phyloP scores from a whole-genome alignment of 2,113 vertebrate genomes.

The Neolamprologus tretocephalus region DNA sequence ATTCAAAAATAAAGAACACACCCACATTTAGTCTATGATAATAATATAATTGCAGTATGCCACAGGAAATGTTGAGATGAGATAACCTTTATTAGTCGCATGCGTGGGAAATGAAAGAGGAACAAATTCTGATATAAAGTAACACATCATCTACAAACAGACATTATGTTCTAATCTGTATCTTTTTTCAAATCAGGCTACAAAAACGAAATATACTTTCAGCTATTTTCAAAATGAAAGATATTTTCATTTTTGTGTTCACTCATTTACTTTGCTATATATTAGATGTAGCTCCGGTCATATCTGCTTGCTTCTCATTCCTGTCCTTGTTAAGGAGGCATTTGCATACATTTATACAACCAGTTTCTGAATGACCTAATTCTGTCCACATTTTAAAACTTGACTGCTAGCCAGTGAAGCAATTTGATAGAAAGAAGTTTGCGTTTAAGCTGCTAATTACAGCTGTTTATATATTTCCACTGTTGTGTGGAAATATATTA shows the following conservation, averaged over 20 bases:
- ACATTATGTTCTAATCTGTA: neutral
- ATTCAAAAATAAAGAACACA: neutral
- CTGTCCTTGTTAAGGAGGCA: neutral
- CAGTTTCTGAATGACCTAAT: neutral
- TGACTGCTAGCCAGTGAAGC: neutral
- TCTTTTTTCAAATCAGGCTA: neutral
- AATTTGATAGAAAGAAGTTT: neutral
- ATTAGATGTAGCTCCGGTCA: neutral
- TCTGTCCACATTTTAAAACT: neutral
- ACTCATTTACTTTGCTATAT: neutral
- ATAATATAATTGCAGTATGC: neutral
- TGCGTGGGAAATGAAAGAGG: neutral
- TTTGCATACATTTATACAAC: neutral
- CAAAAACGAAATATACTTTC: neutral
- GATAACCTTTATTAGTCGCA: neutral
- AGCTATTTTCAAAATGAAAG: neutral
- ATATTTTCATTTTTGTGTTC: neutral
- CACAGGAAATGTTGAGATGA: neutral
- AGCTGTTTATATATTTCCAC: neutral
- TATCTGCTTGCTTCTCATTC: neutral
- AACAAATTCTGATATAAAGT: neutral
- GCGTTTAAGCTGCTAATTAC: neutral
- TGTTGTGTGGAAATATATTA: neutral
- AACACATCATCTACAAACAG: neutral
- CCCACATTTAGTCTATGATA: neutral